Base-by-base conservation (phyloP, 1,140 invertebrate genomes). In the Monochamus saltuarius region DNA sequence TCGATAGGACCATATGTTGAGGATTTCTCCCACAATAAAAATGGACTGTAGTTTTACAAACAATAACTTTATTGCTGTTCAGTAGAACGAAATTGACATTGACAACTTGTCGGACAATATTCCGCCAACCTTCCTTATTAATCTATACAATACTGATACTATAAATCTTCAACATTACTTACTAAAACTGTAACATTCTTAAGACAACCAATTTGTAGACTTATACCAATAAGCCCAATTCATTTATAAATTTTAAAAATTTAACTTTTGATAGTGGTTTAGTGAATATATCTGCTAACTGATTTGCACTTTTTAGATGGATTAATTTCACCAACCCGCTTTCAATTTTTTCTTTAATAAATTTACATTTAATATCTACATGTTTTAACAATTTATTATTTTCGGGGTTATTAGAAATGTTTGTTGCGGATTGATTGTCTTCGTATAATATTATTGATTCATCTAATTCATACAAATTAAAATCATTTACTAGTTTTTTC, bases 381-480 rank as follows among this genome's bases (percentile, higher is more conserved):
- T 71, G 65, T 52, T 66, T 71, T 17, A 67, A 54, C 53, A 62
- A 22, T 38, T 59, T 56, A 36, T 65, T 52, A 38, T 61, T 54
- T 14, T 59, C 40, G 14, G 40, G n/a, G 34, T 78, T 78, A 53
- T 73, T 65, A 7, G 63, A 67, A 10, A 77, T 46, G 51, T 68
- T 68, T 8, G 78, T 72, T 1, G 62, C 56, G 39, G 68, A 68
- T 58, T 72, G 67, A 52, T 67, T 72, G 51, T 73, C 66, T 55
- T 70, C 54, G 46, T 17, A 64, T 16, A 71, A 37, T 13, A 36
- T 34, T 8, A 59, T 29, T 8, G 37, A 14, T 7, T 8, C 4
- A 9, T 35, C 16, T 11, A 35, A 35, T 7, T 7, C 8, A 50
- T 13, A 50, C 34, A 50, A 3, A 35, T n/a, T 29, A 39, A 71